Percentiles rank a stretch among this genome's conserved stretches.
Evolutionary conservation across 2,888 invertebrate species (phyloP).

Genomic region (Brenthis daphne): DNA sequence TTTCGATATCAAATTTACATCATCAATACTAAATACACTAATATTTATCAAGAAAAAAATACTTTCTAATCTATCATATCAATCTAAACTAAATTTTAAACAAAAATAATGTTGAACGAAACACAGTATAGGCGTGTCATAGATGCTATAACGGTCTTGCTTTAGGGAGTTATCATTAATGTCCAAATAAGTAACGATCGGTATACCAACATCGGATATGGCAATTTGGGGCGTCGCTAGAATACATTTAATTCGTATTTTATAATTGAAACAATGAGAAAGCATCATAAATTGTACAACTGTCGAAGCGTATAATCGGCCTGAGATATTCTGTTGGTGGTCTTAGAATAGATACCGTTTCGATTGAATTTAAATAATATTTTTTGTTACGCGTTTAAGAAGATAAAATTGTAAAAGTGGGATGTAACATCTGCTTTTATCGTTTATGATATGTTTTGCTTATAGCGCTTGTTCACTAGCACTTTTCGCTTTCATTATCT

Average conservation of each 20-base stretch:
- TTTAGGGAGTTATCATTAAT: conserved; percentile 53
- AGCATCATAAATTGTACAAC: conserved; percentile 63
- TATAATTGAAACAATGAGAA: conserved; percentile 77
- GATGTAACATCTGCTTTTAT: conserved; percentile 9
- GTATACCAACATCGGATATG: conserved; percentile 49
- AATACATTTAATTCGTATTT: conserved; percentile 71
- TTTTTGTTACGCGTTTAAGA: conserved; percentile 27
- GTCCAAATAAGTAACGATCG: conserved; percentile 61
- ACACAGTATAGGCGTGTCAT: conserved; percentile 69
- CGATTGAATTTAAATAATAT: conserved; percentile 48
- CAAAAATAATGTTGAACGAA: conserved; percentile 59
- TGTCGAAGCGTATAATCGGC: conserved; percentile 64
- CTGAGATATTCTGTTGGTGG: conserved; percentile 62
- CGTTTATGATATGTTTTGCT: too few relatives aligned
- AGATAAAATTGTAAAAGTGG: conserved; percentile 18
- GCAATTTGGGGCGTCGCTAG: conserved; percentile 74
- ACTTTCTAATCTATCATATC: conserved; percentile 37
- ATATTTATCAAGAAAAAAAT: conserved; percentile 10
- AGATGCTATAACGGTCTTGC: conserved; percentile 52
- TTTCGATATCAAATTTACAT: too few relatives aligned
- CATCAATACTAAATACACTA: background rate
- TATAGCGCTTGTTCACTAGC: too few relatives aligned
- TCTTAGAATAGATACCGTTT: conserved; percentile 56
- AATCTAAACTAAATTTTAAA: conserved; percentile 56
- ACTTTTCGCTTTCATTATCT: too few relatives aligned